Evolutionary conservation across 1,140 invertebrate species (phyloP), one percentile per base, ranked within the genome.

Genomic region (Onthophagus taurus): DNA sequence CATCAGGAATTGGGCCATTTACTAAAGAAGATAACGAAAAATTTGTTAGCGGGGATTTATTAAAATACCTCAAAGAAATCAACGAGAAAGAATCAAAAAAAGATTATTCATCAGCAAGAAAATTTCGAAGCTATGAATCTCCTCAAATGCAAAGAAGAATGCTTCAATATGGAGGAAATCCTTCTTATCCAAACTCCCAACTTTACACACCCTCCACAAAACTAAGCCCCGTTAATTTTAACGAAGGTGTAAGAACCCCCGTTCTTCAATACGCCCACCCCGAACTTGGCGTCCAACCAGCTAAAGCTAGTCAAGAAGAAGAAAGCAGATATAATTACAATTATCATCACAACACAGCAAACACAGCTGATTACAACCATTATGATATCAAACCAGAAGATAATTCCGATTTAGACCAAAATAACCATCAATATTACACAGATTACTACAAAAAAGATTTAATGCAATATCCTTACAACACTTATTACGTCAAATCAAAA

Each of bases 251-350:
- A 0, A 66, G 81, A 34, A 76, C 79, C 13, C 83, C 83, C 1
- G 79, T 85, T 3, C 64, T 84, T 1, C 81, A 85, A 50, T 85
- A 85, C 50, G 82, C 82, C 4, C 82, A 85, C 60, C 83, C 83
- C 0, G 83, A 85, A 51, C 58, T 84, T 1, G 83, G 83, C 4
- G 77, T 82, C 0, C 83, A 85, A 52, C 78, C 80, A 0, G 82
- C 80, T 0, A 81, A 80, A 60, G 69, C 67, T 2, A 68, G 67
- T 1, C 47, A 63, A 19, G 67, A 70, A 20, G 62, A 68, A 31
- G 56, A 68, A 18, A 63, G 55, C 23, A 29, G 5, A 12, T 41
- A 41, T 16, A 31, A 53, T 51, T 2, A 37, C 52, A 8, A 53
- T 13, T 30, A 45, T 34, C 34, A 34, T 8, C 24, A 18, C 62